Percentiles rank a stretch among this genome's conserved stretches.
Evolutionary conservation across 2,888 invertebrate genomes (phyloP).

Genomic region (Dynastes tityus): DNA sequence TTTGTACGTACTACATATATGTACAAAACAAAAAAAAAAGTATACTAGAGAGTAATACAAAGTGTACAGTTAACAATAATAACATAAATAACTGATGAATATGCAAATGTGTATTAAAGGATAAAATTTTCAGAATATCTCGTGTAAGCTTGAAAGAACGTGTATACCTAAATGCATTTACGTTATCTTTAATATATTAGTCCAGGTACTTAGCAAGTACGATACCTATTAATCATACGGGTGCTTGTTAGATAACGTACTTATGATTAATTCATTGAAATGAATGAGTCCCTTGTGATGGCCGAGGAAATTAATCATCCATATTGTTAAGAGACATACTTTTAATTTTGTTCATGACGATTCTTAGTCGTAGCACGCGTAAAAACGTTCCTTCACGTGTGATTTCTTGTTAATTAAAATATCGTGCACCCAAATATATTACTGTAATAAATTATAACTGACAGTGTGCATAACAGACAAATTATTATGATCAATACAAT

Average conservation of each 20-base stretch:
- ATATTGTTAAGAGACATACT: conserved; percentile 30
- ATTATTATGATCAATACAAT: neutral
- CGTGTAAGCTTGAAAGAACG: no score
- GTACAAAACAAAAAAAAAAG: no score
- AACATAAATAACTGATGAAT: no score
- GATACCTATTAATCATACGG: conserved; percentile 47
- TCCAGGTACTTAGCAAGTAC: conserved; percentile 36
- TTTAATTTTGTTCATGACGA: conserved; percentile 29
- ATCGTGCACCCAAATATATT: conserved; percentile 20
- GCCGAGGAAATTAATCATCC: conserved; percentile 36
- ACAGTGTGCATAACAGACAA: neutral
- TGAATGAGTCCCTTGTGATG: conserved; percentile 39
- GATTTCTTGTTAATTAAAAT: conserved; percentile 42
- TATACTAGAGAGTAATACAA: no score
- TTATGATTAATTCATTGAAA: conserved; percentile 48
- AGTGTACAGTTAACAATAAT: no score
- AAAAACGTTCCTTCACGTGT: conserved; percentile 13
- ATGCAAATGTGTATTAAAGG: neutral
- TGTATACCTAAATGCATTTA: neutral
- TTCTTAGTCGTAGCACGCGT: conserved; percentile 2
- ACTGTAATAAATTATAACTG: neutral
- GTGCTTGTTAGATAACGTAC: conserved; percentile 39
- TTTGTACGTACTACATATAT: no score
- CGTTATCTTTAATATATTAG: conserved; percentile 4
- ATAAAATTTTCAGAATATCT: no score